Conservation (phyloP, 2,888 invertebrate species). For the Sarcophaga subvicina region DNA sequence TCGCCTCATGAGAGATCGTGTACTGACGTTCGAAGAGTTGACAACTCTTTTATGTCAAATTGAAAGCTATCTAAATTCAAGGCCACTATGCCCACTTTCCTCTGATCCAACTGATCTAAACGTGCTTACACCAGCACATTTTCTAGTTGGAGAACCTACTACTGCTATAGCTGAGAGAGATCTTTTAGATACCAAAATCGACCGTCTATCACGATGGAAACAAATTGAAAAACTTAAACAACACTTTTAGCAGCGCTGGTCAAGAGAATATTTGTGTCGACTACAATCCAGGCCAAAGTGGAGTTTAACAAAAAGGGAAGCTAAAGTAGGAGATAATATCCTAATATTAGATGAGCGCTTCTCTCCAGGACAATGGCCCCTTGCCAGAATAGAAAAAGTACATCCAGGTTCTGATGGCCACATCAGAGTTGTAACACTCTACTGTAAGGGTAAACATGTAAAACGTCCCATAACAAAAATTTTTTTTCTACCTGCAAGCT, state of each 20-base stretch:
- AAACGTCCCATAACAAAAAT: conserved; percentile 37
- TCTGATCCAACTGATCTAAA: conserved; percentile 47
- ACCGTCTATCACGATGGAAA: conserved; percentile 15
- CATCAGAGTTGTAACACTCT: conserved; percentile 12
- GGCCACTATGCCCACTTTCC: conserved; percentile 24
- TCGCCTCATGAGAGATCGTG: conserved; percentile 19
- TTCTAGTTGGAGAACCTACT: conserved; percentile 37
- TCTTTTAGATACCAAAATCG: conserved; percentile 20
- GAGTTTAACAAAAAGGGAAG: not conserved
- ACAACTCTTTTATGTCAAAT: conserved; percentile 33
- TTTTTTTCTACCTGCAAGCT: not conserved
- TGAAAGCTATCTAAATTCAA: conserved; percentile 49
- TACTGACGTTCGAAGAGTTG: conserved; percentile 40
- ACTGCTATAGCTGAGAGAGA: conserved; percentile 6
- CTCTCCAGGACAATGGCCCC: conserved; percentile 20
- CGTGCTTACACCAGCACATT: conserved; percentile 47
- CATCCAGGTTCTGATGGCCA: conserved; percentile 21
- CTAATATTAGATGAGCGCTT: conserved; percentile 22
- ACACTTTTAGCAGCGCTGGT: conserved; percentile 43
- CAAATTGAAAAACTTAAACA: conserved; percentile 23
- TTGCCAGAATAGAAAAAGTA: conserved; percentile 28
- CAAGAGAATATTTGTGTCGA: not conserved
- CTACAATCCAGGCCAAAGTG: conserved; percentile 23
- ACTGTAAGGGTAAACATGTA: conserved; percentile 21
- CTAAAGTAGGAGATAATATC: conserved; percentile 21